Evolutionary conservation across 1,140 invertebrate species (phyloP), one percentile per base, ranked within the genome.

Genomic region (Yoshiicerus persimilis): DNA sequence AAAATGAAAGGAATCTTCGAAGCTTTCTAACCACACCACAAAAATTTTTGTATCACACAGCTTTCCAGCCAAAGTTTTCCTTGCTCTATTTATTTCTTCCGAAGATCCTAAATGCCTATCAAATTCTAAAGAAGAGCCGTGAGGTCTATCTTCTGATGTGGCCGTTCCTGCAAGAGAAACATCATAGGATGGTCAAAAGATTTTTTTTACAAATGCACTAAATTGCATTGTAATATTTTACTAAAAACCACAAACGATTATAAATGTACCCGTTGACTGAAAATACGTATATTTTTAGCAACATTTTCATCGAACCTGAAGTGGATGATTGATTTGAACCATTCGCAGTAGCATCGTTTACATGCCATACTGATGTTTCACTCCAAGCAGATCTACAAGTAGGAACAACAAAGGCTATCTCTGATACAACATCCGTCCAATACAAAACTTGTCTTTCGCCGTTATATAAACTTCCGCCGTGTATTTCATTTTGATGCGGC

Each of bases 371-470:
- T 38, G 86, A 64, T 16, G 87, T 47, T 38, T 86, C 87, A 83
- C 77, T 84, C 39, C 47, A 75, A 4, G 64, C 2, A 64, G 30
- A 47, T 80, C 86, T 89, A 20, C 87, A 93, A 4, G 97, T 96
- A 2, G 98, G 98, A 27, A 99, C 96, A 70, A 99, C 95, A 93
- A 99, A 99, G 0, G 97, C 97, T 87, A 99, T 95, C 93, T 99
- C 98, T 2, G 97, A 97, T 34, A 95, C 96, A 0, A 97, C 96
- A 93, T 99, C 98, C n/a, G 97, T 96, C 98, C 98, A 99, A 93
- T 99, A 99, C 4, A 99, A 92, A 1, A 98, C 95, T 90, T 95
- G 94, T 66, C 94, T 94, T 23, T 94, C 93, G 0, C 95, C 96
- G 92, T 96, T 96, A 92, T 96, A 97, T 16, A 96, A 91, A 91